Evolutionary conservation across 2,113 vertebrate species (phyloP).

Genomic region (Myrmecobius fasciatus): DNA sequence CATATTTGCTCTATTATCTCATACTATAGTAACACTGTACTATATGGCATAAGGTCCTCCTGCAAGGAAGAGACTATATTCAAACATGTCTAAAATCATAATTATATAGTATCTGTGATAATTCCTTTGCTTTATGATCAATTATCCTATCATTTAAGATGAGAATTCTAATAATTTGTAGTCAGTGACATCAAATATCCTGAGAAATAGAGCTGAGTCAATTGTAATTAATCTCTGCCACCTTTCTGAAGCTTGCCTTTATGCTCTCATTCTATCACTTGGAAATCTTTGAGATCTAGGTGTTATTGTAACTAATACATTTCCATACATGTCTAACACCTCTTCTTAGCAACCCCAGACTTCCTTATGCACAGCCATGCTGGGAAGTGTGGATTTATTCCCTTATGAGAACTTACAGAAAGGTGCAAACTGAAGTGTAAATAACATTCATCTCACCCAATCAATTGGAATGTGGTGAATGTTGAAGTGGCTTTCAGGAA

Average conservation of each 20-base stretch:
- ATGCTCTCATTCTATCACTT: conserved; percentile 79
- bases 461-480: conserved; percentile 76
- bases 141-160: conserved; percentile 1
- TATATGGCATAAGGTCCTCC: neutral
- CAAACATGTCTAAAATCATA: neutral
- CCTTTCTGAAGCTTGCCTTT: conserved; percentile 70
- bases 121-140: conserved; percentile 65
- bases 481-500: conserved; percentile 76
- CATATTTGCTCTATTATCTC: neutral
- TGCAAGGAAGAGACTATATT: neutral
- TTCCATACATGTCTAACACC: conserved; percentile 88
- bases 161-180: conserved; percentile 42
- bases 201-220: conserved; percentile 56
- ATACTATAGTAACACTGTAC: neutral
- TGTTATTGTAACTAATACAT: conserved; percentile 87
- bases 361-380: conserved; percentile 81
- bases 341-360: conserved; percentile 83
- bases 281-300: conserved; percentile 82
- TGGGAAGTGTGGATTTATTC: conserved; percentile 88
- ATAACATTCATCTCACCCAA: conserved; percentile 87
- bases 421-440: conserved; percentile 89
- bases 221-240: conserved; percentile 68
- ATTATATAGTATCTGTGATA: neutral
- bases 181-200: conserved; percentile 50
- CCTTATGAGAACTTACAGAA: conserved; percentile 83